A percentile compares a stretch with the other conserved stretches of the same genome.
Conservation (phyloP, 2,797 vertebrate species). For the Phataginus tricuspis region DNA sequence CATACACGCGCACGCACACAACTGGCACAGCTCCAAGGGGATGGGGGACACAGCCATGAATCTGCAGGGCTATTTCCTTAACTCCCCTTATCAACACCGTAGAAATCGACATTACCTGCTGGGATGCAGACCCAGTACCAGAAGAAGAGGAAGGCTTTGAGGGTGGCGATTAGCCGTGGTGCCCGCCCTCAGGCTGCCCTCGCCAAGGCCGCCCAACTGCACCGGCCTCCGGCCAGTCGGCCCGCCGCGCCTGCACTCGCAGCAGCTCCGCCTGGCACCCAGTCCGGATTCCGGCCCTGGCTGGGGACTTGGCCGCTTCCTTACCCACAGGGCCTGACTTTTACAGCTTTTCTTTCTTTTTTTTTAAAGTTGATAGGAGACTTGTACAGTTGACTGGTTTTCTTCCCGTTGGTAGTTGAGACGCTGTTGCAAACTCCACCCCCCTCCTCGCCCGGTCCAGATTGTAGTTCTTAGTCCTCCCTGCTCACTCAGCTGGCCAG, state of each 20-base stretch:
- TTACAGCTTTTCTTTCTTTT: constrained; percentile 83
- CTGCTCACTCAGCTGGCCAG: constrained; percentile 66
- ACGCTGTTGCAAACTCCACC: constrained; percentile 73
- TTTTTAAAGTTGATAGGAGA: constrained; percentile 86
- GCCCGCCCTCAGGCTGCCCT: constrained; percentile 56
- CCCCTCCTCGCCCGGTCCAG: constrained; percentile 61
- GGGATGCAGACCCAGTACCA: constrained; percentile 95
- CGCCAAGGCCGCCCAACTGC: constrained; percentile 48
- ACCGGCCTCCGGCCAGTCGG: constrained; percentile 69
- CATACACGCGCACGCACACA: not conserved
- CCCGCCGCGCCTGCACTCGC: constrained; percentile 64
- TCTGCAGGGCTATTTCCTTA: not conserved
- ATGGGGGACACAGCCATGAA: not conserved
- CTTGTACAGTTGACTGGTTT: constrained; percentile 84
- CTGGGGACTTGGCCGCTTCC: constrained; percentile 65
- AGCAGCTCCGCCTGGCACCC: constrained; percentile 77
- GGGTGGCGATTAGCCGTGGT: constrained; percentile 80
- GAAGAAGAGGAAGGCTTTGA: constrained; percentile 93
- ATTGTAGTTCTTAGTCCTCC: constrained; percentile 76
- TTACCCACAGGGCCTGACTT: constrained; percentile 79
- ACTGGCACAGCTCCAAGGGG: not conserved
- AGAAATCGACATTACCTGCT: constrained; percentile 99
- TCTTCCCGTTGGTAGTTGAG: constrained; percentile 81
- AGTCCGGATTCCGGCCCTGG: constrained; percentile 67
- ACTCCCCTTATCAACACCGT: not conserved